Conservation (phyloP, 2,113 vertebrate species). For the Antigone vipio region DNA sequence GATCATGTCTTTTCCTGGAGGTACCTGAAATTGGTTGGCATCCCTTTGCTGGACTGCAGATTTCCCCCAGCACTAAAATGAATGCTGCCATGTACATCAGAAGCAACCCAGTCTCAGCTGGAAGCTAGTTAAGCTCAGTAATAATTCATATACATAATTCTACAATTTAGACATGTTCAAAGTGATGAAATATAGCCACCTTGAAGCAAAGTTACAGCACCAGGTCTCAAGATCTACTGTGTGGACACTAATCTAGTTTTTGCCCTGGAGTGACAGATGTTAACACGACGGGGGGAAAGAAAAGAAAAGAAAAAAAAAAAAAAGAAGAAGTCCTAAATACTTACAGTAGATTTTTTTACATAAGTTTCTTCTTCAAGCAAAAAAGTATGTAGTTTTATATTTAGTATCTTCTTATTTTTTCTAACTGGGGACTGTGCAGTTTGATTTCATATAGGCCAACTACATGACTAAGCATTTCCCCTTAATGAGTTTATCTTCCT, state of each 20-base stretch:
- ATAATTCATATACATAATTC: neutral
- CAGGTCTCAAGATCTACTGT: neutral
- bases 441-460: neutral
- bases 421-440: accelerated
- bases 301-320: too few relatives aligned
- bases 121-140: neutral
- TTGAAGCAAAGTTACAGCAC: neutral
- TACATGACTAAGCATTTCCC: neutral
- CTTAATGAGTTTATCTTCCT: neutral
- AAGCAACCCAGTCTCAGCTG: neutral
- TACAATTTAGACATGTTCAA: neutral
- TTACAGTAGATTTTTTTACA: neutral
- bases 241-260: neutral
- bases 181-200: neutral
- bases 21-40: neutral
- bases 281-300: neutral
- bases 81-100: neutral
- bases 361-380: neutral
- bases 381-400: neutral
- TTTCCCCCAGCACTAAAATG: neutral
- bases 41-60: neutral
- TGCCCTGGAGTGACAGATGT: neutral
- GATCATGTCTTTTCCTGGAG: neutral
- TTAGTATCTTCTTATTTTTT: neutral
- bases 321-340: neutral